These are phyloP conservation scores for Reticulitermes speratus DNA, from an alignment of 1,140 invertebrate genomes.

Conservation along the genomic window DNA sequence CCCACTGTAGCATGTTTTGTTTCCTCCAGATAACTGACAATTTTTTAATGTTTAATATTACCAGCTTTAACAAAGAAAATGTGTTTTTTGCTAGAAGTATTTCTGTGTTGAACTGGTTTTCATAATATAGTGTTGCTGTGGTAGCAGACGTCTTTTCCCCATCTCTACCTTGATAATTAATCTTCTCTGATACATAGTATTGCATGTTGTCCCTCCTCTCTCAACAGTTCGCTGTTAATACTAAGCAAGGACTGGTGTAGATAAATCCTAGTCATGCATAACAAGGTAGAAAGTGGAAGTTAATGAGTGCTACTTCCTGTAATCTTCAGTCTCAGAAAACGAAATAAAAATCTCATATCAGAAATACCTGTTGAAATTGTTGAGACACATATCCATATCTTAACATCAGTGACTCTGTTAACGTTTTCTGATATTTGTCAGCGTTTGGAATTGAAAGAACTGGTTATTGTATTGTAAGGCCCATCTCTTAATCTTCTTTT, in stretches of 20 bases:
- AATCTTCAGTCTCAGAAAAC: background rate
- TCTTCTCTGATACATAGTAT: too few relatives aligned
- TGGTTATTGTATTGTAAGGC: too few relatives aligned
- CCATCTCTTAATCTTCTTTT: too few relatives aligned
- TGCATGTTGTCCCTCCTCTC: too few relatives aligned
- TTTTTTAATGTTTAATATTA: too few relatives aligned
- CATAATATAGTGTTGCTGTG: background rate
- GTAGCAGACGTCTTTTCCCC: background rate
- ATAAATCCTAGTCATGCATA: background rate
- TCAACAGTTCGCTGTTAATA: background rate
- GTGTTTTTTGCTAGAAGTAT: background rate
- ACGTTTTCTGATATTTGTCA: too few relatives aligned
- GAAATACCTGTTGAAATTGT: too few relatives aligned
- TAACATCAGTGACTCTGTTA: too few relatives aligned
- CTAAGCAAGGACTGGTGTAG: background rate
- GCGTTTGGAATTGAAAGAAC: too few relatives aligned
- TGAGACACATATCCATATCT: too few relatives aligned
- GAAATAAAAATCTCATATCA: background rate
- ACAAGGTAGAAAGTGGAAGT: background rate
- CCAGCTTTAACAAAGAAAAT: background rate
- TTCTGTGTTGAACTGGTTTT: constrained; percentile 13
- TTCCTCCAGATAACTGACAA: background rate
- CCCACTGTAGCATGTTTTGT: background rate
- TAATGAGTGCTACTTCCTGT: background rate
- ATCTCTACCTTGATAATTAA: background rate